Percentiles rank a stretch among this genome's conserved stretches.
phyloP scores from a whole-genome alignment of 1,140 invertebrate genomes.

The Hycleus phaleratus region DNA sequence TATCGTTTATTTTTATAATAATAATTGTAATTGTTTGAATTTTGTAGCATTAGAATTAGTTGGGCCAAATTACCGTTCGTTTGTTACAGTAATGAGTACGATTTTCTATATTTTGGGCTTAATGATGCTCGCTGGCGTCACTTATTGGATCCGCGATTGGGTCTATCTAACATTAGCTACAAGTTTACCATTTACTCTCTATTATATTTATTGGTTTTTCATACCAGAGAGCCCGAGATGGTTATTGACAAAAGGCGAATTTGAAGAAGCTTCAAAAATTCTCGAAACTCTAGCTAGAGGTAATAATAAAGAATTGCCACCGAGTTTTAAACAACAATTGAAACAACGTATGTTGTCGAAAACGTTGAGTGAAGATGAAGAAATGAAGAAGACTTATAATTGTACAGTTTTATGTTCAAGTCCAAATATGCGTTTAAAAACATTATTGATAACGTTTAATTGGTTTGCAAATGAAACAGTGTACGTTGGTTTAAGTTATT shows the following conservation, averaged over 20 bases:
- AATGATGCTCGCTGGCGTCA: slow-evolving; percentile 70
- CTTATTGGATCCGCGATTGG: slow-evolving; percentile 79
- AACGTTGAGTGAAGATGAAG: slow-evolving; percentile 53
- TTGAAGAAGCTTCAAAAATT: slow-evolving; percentile 71
- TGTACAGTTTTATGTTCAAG: slow-evolving; percentile 68
- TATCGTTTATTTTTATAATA: neutral
- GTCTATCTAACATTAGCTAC: slow-evolving; percentile 66
- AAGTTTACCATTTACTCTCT: slow-evolving; percentile 74
- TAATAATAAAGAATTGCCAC: slow-evolving; percentile 68
- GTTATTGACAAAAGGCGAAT: slow-evolving; percentile 68
- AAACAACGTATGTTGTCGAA: slow-evolving; percentile 63
- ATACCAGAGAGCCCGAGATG: slow-evolving; percentile 81
- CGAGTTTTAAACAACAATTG: slow-evolving; percentile 61
- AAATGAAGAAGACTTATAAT: slow-evolving; percentile 53
- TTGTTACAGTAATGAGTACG: slow-evolving; percentile 84
- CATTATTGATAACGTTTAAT: slow-evolving; percentile 57
- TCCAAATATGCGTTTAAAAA: slow-evolving; percentile 77
- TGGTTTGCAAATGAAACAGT: slow-evolving; percentile 72
- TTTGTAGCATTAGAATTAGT: slow-evolving; percentile 76
- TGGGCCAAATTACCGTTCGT: slow-evolving; percentile 82
- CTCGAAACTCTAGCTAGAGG: slow-evolving; percentile 66
- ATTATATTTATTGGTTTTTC: slow-evolving; percentile 78
- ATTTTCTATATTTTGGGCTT: slow-evolving; percentile 81
- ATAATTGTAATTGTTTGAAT: slow-evolving; percentile 22
- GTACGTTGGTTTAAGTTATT: slow-evolving; percentile 79